A percentile compares a stretch with the other conserved stretches of the same genome.
These are phyloP conservation scores for Quiscalus mexicanus DNA, from an alignment of 2,113 vertebrate genomes.

Conservation along the genomic window DNA sequence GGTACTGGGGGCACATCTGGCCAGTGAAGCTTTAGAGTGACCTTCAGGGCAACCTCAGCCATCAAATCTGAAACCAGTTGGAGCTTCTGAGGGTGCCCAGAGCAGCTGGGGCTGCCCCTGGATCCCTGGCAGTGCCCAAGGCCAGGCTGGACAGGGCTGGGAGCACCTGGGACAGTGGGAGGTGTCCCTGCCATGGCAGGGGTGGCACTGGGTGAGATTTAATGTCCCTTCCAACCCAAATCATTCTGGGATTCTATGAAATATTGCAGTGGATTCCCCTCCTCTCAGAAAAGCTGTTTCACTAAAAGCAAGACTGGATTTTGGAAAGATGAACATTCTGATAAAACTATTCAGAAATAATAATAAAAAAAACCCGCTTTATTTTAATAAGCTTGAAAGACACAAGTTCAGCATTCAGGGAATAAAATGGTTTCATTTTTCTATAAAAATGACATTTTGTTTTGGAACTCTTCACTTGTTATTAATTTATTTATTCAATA, in stretches of 20 bases:
- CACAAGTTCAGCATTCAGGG: background rate
- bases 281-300: background rate
- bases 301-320: background rate
- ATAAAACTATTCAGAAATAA: background rate
- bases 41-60: background rate
- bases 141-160: background rate
- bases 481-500: background rate
- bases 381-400: background rate
- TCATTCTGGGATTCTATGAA: background rate
- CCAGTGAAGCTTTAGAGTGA: background rate
- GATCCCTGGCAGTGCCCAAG: background rate
- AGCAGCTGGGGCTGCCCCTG: background rate
- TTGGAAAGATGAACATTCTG: background rate
- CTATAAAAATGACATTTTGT: background rate
- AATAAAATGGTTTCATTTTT: background rate
- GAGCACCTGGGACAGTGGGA: background rate
- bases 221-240: background rate
- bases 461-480: background rate
- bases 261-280: background rate
- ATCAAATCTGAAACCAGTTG: background rate
- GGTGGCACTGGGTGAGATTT: rapidly evolving
- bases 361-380: rapidly evolving
- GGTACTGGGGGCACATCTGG: background rate
- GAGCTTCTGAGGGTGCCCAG: background rate
- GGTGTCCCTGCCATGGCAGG: background rate